A percentile compares a stretch with the other conserved stretches of the same genome.
Evolutionary conservation across 2,797 vertebrate genomes (phyloP).

Genomic region (Lacerta agilis): DNA sequence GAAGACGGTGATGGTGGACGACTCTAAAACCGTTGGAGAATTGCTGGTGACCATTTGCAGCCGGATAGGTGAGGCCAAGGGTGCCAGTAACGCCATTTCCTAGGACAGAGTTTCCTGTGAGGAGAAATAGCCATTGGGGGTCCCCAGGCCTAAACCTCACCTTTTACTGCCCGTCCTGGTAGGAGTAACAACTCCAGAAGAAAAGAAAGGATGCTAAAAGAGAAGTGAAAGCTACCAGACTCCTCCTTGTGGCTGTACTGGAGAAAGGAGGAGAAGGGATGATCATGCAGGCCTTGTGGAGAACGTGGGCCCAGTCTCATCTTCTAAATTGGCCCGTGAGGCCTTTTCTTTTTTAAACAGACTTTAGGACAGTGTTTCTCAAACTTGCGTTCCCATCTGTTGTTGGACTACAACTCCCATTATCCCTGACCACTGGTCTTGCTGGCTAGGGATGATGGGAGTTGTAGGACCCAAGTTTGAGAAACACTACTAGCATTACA

Average conservation of each 20-base stretch:
- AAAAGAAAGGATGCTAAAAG: not conserved
- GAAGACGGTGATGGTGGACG: slow-evolving; percentile 99
- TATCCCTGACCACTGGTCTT: too few species aligned
- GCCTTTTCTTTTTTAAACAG: too few species aligned
- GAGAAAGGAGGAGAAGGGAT: not conserved
- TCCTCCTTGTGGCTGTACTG: not conserved
- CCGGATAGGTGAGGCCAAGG: slow-evolving; percentile 87
- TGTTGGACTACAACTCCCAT: too few species aligned
- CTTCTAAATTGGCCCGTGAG: too few species aligned
- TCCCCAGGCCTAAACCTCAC: not conserved
- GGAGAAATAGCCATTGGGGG: not conserved
- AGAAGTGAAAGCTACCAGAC: too few species aligned
- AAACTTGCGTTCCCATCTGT: too few species aligned
- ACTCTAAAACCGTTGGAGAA: slow-evolving; percentile 97
- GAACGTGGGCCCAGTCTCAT: too few species aligned
- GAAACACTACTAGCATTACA: too few species aligned
- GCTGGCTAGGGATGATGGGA: too few species aligned
- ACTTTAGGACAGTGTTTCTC: too few species aligned
- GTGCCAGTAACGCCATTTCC: not conserved
- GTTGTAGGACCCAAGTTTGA: too few species aligned
- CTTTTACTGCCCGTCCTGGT: not conserved
- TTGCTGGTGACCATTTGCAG: slow-evolving; percentile 98
- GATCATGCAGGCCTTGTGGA: not conserved
- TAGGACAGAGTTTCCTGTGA: not conserved
- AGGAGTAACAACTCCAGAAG: too few species aligned